These are phyloP conservation scores for Pluvialis apricaria DNA, from an alignment of 2,113 vertebrate species.

Conservation along the genomic window DNA sequence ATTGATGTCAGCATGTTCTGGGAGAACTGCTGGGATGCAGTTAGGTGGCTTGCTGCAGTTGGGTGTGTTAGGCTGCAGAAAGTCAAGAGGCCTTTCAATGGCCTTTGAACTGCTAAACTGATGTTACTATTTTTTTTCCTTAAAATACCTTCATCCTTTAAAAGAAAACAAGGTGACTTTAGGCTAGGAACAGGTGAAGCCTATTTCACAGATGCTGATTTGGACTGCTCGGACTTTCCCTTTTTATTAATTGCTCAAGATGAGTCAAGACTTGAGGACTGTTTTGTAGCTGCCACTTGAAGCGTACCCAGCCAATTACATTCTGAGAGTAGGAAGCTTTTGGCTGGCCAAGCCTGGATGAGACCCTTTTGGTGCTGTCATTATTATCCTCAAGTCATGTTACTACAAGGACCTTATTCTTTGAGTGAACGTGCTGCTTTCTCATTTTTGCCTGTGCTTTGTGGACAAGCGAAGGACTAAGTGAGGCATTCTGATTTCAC, in stretches of 20 bases:
- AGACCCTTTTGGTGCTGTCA: not conserved
- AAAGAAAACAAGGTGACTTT: not conserved
- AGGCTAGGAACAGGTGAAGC: not conserved
- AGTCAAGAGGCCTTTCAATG: not conserved
- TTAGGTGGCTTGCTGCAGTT: not conserved
- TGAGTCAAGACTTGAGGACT: not conserved
- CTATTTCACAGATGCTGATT: not conserved
- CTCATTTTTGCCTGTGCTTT: not conserved
- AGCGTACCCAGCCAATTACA: fast-evolving
- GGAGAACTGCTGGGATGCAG: not conserved
- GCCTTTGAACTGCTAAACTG: not conserved
- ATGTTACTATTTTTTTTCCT: not conserved
- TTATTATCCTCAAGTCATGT: not conserved
- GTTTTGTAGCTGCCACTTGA: not conserved
- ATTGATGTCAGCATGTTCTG: not conserved
- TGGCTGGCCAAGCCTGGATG: not conserved
- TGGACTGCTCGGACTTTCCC: not conserved
- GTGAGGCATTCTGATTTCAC: not conserved
- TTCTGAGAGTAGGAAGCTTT: not conserved
- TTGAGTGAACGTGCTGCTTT: not conserved
- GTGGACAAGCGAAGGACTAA: not conserved
- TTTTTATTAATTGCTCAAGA: not conserved
- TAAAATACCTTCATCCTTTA: not conserved
- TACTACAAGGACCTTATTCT: not conserved
- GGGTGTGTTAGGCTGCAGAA: not conserved